A percentile compares a stretch with the other conserved stretches of the same genome.
Conservation (phyloP, 2,888 invertebrate genomes). For the Hypena proboscidalis region DNA sequence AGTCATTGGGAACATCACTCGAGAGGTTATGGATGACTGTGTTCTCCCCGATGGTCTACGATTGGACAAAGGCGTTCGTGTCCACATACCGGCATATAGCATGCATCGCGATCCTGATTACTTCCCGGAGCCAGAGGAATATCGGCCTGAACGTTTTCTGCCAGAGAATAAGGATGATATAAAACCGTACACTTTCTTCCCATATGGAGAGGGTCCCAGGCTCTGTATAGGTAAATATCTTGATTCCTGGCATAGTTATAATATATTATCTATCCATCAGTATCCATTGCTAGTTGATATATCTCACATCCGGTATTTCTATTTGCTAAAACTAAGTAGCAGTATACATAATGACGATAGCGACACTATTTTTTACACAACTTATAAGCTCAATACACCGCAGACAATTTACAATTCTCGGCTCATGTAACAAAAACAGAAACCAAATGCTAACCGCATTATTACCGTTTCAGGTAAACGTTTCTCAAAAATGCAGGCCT, state of each 20-base stretch:
- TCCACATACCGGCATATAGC: constrained; percentile 53
- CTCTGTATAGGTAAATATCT: constrained; percentile 46
- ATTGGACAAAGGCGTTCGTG: constrained; percentile 36
- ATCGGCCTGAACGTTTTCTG: constrained; percentile 53
- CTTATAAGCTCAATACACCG: too few species aligned
- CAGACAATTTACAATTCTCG: too few species aligned
- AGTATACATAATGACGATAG: too few species aligned
- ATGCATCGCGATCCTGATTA: constrained; percentile 50
- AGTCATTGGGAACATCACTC: constrained; percentile 51
- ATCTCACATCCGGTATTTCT: too few species aligned
- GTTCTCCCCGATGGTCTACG: constrained; percentile 29
- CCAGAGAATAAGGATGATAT: constrained; percentile 43
- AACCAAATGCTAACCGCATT: not conserved
- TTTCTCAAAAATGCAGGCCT: constrained; percentile 61
- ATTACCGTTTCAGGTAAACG: constrained; percentile 53
- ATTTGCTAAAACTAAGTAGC: too few species aligned
- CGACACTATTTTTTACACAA: too few species aligned
- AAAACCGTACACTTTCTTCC: constrained; percentile 49
- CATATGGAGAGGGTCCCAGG: constrained; percentile 57
- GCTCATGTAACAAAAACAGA: too few species aligned
- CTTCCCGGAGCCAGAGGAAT: constrained; percentile 53
- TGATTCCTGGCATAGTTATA: too few species aligned
- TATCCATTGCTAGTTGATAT: too few species aligned
- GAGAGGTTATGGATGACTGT: constrained; percentile 53
- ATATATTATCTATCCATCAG: too few species aligned